phyloP scores from a whole-genome alignment of 1,140 invertebrate genomes.

The Coptotermes formosanus region DNA sequence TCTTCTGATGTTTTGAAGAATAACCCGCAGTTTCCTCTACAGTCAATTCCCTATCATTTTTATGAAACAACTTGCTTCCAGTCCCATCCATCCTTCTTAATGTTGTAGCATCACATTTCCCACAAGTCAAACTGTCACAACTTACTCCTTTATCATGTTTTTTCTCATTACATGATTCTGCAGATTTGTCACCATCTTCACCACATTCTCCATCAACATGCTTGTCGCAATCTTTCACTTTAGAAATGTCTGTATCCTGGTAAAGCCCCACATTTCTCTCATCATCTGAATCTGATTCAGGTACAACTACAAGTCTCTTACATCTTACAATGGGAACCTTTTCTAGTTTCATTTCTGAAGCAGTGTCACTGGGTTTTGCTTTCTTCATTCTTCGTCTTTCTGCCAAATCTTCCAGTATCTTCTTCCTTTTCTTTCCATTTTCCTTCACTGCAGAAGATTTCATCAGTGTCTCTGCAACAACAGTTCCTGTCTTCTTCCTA shows the following conservation, averaged over 20 bases:
- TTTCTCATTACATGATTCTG: too few relatives aligned
- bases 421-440: conserved; percentile 20
- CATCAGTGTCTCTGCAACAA: neutral
- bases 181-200: neutral
- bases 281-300: conserved; percentile 22
- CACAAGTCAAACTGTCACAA: too few relatives aligned
- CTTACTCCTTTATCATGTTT: too few relatives aligned
- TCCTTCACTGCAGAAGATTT: neutral
- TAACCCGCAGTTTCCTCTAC: neutral
- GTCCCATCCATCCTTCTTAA: too few relatives aligned
- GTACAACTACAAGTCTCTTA: neutral
- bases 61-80: neutral
- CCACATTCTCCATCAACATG: neutral
- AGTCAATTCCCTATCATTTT: neutral
- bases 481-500: neutral
- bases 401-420: conserved; percentile 7
- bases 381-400: neutral
- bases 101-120: too few relatives aligned
- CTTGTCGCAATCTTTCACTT: neutral
- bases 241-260: neutral
- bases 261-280: neutral
- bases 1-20: neutral
- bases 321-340: neutral
- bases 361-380: neutral
- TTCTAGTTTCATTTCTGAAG: neutral